Conservation (phyloP, 2,113 vertebrate genomes). For the Romanogobio albipinnatus region DNA sequence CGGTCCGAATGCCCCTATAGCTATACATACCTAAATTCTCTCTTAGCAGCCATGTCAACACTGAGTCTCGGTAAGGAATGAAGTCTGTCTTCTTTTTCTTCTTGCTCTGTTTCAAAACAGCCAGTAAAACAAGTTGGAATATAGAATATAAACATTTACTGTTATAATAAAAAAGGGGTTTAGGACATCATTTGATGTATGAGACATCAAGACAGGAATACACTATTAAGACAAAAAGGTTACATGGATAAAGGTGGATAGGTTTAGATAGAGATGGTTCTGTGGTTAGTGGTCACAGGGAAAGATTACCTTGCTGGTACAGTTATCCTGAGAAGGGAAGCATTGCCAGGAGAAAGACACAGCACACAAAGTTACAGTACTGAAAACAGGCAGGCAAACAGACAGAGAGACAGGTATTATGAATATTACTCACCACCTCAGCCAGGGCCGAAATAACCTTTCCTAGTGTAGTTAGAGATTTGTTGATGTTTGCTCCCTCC, state of each 20-base stretch:
- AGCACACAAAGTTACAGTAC: constrained; percentile 65
- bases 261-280: constrained; percentile 35
- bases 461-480: constrained; percentile 96
- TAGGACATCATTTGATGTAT: constrained; percentile 2
- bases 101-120: constrained; percentile 84
- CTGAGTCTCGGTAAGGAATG: constrained; percentile 97
- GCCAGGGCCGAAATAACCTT: constrained; percentile 98
- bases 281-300: constrained; percentile 56
- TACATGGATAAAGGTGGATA: not conserved
- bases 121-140: not conserved
- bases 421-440: constrained; percentile 91
- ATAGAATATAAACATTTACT: not conserved
- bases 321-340: constrained; percentile 92
- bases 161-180: not conserved
- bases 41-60: constrained; percentile 97
- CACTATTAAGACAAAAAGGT: not conserved
- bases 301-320: constrained; percentile 94
- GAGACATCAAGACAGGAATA: constrained; percentile 3
- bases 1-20: not conserved
- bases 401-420: constrained; percentile 18
- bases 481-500: constrained; percentile 99
- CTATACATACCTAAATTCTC: constrained; percentile 91
- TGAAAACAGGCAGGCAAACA: constrained; percentile 50
- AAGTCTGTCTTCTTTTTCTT: constrained; percentile 99
- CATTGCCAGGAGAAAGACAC: constrained; percentile 74